Conservation (phyloP, 2,888 invertebrate species). For the Aspidiotus rigidus region DNA sequence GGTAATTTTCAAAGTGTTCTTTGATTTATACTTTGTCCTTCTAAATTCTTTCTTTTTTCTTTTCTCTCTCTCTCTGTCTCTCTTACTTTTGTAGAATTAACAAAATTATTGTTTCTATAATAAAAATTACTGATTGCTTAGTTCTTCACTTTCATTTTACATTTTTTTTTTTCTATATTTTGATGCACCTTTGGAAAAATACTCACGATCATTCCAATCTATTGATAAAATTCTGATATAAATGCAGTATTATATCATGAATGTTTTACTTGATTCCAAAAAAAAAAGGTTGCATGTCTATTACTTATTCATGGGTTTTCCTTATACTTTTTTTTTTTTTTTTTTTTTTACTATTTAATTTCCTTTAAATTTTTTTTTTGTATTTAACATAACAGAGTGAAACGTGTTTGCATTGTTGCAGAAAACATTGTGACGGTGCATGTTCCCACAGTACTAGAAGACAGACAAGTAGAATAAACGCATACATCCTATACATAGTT, state of each 20-base stretch:
- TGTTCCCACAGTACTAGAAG: slow-evolving; percentile 39
- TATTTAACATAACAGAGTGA: slow-evolving; percentile 26
- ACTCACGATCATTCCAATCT: slow-evolving; percentile 2
- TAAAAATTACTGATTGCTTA: slow-evolving; percentile 16
- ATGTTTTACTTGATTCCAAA: no score
- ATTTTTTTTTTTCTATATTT: slow-evolving; percentile 14
- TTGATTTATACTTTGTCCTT: no score
- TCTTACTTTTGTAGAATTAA: slow-evolving; percentile 27
- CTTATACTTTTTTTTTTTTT: background rate
- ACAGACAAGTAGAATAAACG: slow-evolving; percentile 35
- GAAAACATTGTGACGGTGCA: slow-evolving; percentile 40
- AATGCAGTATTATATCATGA: no score
- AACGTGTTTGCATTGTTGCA: slow-evolving; percentile 38
- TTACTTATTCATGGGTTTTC: background rate
- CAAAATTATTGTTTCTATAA: slow-evolving; percentile 4
- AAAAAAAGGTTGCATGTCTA: background rate
- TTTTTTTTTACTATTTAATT: background rate
- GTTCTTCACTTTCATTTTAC: slow-evolving; percentile 3
- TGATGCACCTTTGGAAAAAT: no score
- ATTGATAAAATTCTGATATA: background rate
- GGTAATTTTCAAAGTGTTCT: slow-evolving; percentile 8
- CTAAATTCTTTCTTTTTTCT: background rate
- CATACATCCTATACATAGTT: slow-evolving; percentile 18
- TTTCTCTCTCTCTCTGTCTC: slow-evolving; percentile 8
- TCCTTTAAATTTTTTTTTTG: slow-evolving; percentile 17